These are phyloP conservation scores for Agriopis aurantiaria DNA, from an alignment of 2,888 invertebrate species.

Conservation along the genomic window DNA sequence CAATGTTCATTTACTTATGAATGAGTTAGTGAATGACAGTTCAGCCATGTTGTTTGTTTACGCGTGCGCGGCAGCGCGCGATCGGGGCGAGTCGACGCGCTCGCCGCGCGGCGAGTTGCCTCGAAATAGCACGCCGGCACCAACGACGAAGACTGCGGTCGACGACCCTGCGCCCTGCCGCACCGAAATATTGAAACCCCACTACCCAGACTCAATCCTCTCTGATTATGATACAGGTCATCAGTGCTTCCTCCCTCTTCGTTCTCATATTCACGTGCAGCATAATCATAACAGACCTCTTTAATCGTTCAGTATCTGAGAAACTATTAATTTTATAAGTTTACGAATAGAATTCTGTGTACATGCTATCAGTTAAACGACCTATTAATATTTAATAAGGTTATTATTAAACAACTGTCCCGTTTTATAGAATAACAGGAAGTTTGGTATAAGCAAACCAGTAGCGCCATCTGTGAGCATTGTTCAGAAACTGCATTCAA, in stretches of 20 bases:
- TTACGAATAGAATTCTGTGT: slow-evolving; percentile 24
- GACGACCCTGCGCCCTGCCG: slow-evolving; percentile 80
- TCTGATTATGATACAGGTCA: slow-evolving; percentile 65
- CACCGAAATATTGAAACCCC: slow-evolving; percentile 82
- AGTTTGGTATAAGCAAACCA: slow-evolving; percentile 17
- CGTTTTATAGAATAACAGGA: slow-evolving; percentile 24
- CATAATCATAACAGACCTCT: slow-evolving; percentile 27
- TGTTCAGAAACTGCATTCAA: slow-evolving; percentile 8
- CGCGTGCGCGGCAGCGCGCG: slow-evolving; percentile 73
- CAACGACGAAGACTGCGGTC: slow-evolving; percentile 79
- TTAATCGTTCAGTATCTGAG: slow-evolving; percentile 14
- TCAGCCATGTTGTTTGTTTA: slow-evolving; percentile 84
- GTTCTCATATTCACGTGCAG: slow-evolving; percentile 34
- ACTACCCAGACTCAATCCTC: slow-evolving; percentile 72
- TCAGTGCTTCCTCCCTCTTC: slow-evolving; percentile 47
- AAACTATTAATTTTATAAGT: slow-evolving; percentile 25
- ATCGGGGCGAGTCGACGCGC: slow-evolving; percentile 72
- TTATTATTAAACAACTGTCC: slow-evolving; percentile 25
- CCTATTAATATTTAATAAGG: slow-evolving; percentile 28
- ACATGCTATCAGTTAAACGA: slow-evolving; percentile 31
- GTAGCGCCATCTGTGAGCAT: slow-evolving; percentile 28
- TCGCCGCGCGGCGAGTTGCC: slow-evolving; percentile 70
- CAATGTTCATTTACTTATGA: slow-evolving; percentile 76
- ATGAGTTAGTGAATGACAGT: slow-evolving; percentile 86
- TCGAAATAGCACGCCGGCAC: slow-evolving; percentile 81